A percentile compares a stretch with the other conserved stretches of the same genome.
phyloP scores from a whole-genome alignment of 2,888 invertebrate species.

The Coleophora flavipennella region DNA sequence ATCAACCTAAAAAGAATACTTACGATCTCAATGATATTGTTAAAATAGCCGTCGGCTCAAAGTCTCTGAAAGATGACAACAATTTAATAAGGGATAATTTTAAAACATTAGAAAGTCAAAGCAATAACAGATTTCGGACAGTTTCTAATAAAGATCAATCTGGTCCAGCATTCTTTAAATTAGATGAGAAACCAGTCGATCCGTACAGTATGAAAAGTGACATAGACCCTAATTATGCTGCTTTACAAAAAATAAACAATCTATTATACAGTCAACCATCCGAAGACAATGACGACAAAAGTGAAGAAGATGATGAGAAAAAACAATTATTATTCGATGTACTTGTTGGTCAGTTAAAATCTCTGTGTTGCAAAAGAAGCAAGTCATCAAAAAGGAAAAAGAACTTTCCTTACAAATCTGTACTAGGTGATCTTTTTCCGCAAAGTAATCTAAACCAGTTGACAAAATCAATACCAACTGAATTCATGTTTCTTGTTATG shows the following conservation, averaged over 20 bases:
- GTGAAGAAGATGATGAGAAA: slow-evolving; percentile 29
- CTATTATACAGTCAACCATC: slow-evolving; percentile 36
- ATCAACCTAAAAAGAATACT: slow-evolving; percentile 39
- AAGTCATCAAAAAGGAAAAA: slow-evolving; percentile 19
- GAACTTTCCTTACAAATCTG: slow-evolving; percentile 19
- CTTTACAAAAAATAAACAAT: slow-evolving; percentile 43
- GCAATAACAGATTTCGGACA: slow-evolving; percentile 13
- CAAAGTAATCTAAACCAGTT: slow-evolving; percentile 4
- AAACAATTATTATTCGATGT: slow-evolving; percentile 54
- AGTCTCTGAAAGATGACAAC: slow-evolving; percentile 13
- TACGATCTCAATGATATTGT: slow-evolving; percentile 44
- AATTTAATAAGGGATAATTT: slow-evolving; percentile 5
- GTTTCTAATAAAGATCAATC: slow-evolving; percentile 19
- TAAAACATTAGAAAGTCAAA: neutral
- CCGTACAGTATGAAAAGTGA: slow-evolving; percentile 25
- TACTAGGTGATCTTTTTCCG: slow-evolving; percentile 21
- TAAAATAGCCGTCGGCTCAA: slow-evolving; percentile 27
- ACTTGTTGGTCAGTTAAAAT: slow-evolving; percentile 51
- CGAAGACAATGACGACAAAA: slow-evolving; percentile 21
- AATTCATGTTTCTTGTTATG: slow-evolving; percentile 55
- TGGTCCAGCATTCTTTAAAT: slow-evolving; percentile 33
- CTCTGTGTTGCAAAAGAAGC: slow-evolving; percentile 49
- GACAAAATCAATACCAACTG: slow-evolving; percentile 19
- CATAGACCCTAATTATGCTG: slow-evolving; percentile 34
- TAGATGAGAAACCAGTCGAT: slow-evolving; percentile 44